These are phyloP conservation scores for Miniopterus natalensis DNA, from an alignment of 2,113 vertebrate genomes.

Conservation along the genomic window DNA sequence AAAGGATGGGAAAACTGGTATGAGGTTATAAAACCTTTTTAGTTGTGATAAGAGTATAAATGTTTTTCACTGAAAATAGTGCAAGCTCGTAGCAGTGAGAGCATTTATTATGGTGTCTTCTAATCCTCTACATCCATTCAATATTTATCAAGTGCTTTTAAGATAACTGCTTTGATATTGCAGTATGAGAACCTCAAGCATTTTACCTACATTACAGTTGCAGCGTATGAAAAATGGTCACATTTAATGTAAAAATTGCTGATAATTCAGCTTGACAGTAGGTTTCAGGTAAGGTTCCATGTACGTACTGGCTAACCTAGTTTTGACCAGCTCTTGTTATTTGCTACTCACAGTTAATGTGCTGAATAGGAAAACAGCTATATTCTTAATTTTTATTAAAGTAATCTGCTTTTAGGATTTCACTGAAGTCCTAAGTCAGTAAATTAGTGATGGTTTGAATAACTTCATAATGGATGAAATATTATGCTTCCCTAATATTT, in stretches of 20 bases:
- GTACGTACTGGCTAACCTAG: background rate
- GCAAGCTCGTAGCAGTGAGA: background rate
- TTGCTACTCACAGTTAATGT: background rate
- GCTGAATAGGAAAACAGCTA: background rate
- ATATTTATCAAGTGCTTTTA: constrained; percentile 64
- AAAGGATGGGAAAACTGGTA: background rate
- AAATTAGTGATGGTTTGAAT: constrained; percentile 13
- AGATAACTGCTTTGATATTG: background rate
- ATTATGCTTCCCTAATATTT: background rate
- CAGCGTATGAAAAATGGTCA: background rate
- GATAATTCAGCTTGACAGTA: constrained; percentile 26
- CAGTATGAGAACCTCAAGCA: background rate
- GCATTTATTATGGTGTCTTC: background rate
- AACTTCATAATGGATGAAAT: background rate
- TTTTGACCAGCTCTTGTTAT: background rate
- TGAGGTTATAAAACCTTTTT: background rate
- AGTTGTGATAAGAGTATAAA: background rate
- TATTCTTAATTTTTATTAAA: background rate
- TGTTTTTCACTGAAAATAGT: background rate
- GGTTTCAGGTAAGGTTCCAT: background rate
- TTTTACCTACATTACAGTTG: constrained; percentile 46
- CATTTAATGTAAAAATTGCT: constrained; percentile 34
- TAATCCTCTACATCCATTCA: background rate
- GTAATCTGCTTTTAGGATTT: background rate
- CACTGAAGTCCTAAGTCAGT: background rate